Evolutionary conservation across 2,113 vertebrate genomes (phyloP).

Genomic region (Euleptes europaea): DNA sequence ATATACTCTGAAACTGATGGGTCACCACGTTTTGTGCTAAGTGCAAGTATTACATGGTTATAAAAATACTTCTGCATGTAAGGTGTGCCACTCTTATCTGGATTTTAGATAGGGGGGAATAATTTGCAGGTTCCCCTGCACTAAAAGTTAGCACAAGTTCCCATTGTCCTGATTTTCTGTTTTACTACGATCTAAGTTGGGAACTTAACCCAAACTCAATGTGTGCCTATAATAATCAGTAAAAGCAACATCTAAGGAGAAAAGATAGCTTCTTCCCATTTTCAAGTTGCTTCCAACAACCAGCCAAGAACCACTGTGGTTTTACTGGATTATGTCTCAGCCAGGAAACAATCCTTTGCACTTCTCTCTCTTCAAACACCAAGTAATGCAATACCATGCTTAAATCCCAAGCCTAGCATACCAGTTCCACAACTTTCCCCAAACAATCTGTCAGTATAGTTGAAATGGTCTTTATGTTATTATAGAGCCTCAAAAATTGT

Average conservation of each 20-base stretch:
- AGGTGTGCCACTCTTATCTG: background rate
- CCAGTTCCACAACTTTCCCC: constrained; percentile 3
- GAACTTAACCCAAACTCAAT: background rate
- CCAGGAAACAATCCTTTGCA: background rate
- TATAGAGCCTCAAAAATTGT: background rate
- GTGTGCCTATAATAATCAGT: background rate
- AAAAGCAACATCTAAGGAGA: background rate
- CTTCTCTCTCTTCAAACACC: background rate
- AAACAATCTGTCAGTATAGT: background rate
- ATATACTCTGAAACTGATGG: background rate
- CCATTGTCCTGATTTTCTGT: background rate
- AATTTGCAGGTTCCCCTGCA: background rate
- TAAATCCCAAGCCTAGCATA: constrained; percentile 28
- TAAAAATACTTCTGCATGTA: background rate
- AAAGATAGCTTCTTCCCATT: background rate
- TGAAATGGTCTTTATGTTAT: constrained; percentile 1
- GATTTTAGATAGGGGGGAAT: background rate
- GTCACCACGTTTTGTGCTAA: background rate
- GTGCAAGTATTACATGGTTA: background rate
- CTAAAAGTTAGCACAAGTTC: background rate
- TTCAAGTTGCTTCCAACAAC: background rate
- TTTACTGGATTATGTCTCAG: background rate
- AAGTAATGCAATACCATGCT: background rate
- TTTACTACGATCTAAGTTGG: background rate
- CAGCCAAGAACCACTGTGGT: background rate